Base-by-base conservation (phyloP, 2,797 vertebrate genomes). In the Rhinogobio ventralis region DNA sequence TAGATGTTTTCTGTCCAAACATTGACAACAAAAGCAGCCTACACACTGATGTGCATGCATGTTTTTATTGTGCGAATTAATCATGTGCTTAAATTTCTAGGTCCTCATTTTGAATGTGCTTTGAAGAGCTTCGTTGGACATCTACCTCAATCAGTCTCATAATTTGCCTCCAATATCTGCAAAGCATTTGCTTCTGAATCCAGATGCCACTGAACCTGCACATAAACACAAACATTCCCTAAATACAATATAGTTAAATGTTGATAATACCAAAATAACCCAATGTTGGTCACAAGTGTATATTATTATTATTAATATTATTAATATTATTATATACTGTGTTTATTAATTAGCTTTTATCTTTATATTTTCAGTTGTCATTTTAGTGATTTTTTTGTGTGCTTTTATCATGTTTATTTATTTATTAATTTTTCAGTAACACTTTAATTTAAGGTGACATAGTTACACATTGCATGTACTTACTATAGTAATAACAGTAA, bases 131-230 rank as follows among this genome's bases (percentile, higher is more conserved):
- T 49, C 28, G 2, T 49, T 49, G 45, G 42, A 49, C 42, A 79
- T 49, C 42, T 64, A 30, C 25, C 25, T 64, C 25, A 66, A 78
- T 20, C 10, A 14, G 25, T 49, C 15, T 46, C 76, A 64, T 30
- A 30, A 64, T 64, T 79, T 79, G 10, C 25, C 10, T 46, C 60
- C n/a, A 46, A 66, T 46, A 30, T 78, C 15, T 0, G 2, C 53
- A 64, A 19, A 46, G 17, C 39, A 64, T 49, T 28, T 23, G 15
- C 57, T 46, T 66, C 42, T 33, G 57, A 46, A 46, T 45, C n/a
- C 75, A 62, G n/a, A 64, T 13, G 15, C 2, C 76, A 49, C 19
- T 49, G 57, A 30, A 79, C 76, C 76, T 79, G 25, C 57, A 66
- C 17, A 79, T 64, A 46, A 46, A 79, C 13, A 64, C 25, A 79